Conservation (phyloP, 2,888 invertebrate genomes). For the Trachelus troglodyta region DNA sequence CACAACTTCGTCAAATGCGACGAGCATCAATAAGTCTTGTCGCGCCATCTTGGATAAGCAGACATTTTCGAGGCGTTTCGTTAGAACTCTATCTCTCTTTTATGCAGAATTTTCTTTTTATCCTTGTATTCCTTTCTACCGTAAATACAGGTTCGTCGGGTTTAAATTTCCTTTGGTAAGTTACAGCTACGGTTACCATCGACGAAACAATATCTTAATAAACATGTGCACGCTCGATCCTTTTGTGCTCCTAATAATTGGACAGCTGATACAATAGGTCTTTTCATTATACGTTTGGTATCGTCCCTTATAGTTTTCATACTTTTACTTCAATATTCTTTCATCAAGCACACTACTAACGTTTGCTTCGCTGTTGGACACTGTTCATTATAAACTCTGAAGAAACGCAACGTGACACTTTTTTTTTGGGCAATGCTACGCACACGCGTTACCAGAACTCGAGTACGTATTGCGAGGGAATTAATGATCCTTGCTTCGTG, state of each 20-base stretch:
- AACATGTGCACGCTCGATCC: too few relatives aligned
- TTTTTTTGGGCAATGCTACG: not conserved
- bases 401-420: not conserved
- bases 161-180: not conserved
- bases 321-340: not conserved
- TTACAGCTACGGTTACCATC: not conserved
- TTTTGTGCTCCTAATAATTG: not conserved
- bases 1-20: not conserved
- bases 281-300: not conserved
- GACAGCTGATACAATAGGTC: not conserved
- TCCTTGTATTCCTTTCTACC: not conserved
- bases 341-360: not conserved
- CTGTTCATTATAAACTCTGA: not conserved
- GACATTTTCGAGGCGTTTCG: not conserved
- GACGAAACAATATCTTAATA: not conserved
- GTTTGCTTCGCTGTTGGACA: not conserved
- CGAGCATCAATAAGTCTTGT: not conserved
- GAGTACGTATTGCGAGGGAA: not conserved
- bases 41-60: not conserved
- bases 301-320: not conserved
- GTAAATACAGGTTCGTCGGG: not conserved
- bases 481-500: not conserved
- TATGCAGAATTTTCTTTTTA: not conserved
- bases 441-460: not conserved
- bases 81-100: not conserved